Conservation (phyloP, 1,140 invertebrate genomes). For the Drosophila equinoxialis region DNA sequence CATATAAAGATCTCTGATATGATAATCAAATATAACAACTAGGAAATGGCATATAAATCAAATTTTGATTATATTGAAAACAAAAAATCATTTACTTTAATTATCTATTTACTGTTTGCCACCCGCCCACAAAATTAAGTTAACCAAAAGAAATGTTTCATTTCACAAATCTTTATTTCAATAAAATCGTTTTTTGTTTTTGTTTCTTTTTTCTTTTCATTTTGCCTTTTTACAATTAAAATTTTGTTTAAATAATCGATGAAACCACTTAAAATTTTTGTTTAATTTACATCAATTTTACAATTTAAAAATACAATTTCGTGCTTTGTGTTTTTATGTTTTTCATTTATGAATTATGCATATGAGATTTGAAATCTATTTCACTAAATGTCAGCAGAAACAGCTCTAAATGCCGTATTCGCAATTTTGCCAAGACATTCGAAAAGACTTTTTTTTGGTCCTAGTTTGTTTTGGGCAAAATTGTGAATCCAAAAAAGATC, state of each 20-base stretch:
- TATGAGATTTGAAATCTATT: constrained; percentile 65
- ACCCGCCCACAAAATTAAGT: too few species aligned
- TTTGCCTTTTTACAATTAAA: constrained; percentile 49
- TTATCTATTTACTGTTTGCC: too few species aligned
- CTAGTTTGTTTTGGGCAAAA: neutral
- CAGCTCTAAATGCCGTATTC: neutral
- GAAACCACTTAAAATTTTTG: constrained; percentile 47
- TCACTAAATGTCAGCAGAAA: constrained; percentile 2
- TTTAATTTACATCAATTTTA: constrained; percentile 28
- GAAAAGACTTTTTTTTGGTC: neutral
- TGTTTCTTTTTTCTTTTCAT: constrained; percentile 27
- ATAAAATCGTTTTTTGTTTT: constrained; percentile 50
- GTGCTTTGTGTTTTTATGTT: neutral
- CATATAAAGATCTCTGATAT: neutral
- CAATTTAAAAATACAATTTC: constrained; percentile 16
- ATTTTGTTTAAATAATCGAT: constrained; percentile 52
- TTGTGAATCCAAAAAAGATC: neutral
- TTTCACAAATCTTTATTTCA: constrained; percentile 71
- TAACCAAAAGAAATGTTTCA: neutral
- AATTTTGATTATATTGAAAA: neutral
- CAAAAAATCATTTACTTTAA: too few species aligned
- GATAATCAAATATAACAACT: constrained; percentile 6
- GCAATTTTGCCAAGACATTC: neutral
- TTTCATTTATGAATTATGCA: constrained; percentile 18
- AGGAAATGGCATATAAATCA: constrained; percentile 16